These are phyloP conservation scores for Tortricodes alternella DNA, from an alignment of 2,888 invertebrate species.

Conservation along the genomic window DNA sequence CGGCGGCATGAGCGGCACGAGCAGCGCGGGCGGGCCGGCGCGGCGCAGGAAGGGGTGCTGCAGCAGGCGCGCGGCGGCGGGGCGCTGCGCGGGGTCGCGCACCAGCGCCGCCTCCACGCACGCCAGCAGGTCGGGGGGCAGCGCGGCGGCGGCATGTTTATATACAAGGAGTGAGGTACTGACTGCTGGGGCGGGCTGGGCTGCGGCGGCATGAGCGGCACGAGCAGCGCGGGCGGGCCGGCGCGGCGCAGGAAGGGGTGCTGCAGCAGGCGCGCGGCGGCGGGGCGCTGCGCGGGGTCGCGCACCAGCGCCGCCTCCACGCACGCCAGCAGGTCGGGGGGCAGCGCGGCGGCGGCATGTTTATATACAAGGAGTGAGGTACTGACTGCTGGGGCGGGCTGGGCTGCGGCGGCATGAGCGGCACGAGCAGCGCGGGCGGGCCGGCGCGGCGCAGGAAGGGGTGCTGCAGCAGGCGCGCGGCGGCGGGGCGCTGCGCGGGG, in stretches of 20 bases:
- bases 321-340: slow-evolving; percentile 91
- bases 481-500: slow-evolving; percentile 88
- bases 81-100: too few species aligned
- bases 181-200: neutral
- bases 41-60: too few species aligned
- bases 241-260: slow-evolving; percentile 86
- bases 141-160: too few species aligned
- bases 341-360: slow-evolving; percentile 88
- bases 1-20: too few species aligned
- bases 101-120: too few species aligned
- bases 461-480: slow-evolving; percentile 84
- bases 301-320: slow-evolving; percentile 91
- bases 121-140: too few species aligned
- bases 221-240: slow-evolving; percentile 93
- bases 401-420: slow-evolving; percentile 90
- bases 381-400: neutral
- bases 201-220: slow-evolving; percentile 85
- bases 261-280: too few species aligned
- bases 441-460: slow-evolving; percentile 93
- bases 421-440: slow-evolving; percentile 91
- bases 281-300: slow-evolving; percentile 16
- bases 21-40: too few species aligned
- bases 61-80: too few species aligned
- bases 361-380: neutral
- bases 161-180: neutral